These are phyloP conservation scores for Urocitellus parryii DNA, from an alignment of 2,113 vertebrate species.

Conservation along the genomic window DNA sequence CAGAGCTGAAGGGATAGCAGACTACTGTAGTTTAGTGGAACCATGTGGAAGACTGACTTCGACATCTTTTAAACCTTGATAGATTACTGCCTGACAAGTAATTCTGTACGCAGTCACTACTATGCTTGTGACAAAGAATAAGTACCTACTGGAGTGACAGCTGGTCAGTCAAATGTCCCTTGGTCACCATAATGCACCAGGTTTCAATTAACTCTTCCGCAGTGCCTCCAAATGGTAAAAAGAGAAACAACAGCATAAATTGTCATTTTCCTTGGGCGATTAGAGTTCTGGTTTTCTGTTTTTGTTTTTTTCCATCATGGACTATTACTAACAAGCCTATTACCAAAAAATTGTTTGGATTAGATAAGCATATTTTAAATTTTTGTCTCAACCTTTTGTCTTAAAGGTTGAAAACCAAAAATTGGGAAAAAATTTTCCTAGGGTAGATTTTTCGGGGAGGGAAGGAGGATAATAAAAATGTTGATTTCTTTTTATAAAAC, in stretches of 20 bases:
- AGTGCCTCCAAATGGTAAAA: background rate
- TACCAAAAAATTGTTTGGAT: background rate
- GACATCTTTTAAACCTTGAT: constrained; percentile 48
- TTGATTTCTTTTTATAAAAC: constrained; percentile 17
- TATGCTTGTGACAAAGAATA: constrained; percentile 21
- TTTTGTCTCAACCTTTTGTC: background rate
- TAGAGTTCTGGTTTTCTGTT: background rate
- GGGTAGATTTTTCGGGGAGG: background rate
- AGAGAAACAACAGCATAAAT: background rate
- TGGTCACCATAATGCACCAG: background rate
- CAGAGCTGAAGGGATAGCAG: background rate
- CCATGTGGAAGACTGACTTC: background rate
- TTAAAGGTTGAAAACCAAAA: background rate
- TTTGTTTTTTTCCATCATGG: background rate
- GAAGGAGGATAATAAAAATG: background rate
- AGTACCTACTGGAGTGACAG: constrained; percentile 1
- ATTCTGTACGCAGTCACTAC: background rate
- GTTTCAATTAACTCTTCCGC: background rate
- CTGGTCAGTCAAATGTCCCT: constrained; percentile 3
- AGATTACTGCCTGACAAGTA: constrained; percentile 28
- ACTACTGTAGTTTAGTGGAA: background rate
- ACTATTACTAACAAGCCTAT: background rate
- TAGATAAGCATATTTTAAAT: constrained; percentile 22
- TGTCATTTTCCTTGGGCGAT: background rate
- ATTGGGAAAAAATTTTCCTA: background rate